Conservation (phyloP, 1,140 invertebrate genomes). For the Acromyrmex charruanus region DNA sequence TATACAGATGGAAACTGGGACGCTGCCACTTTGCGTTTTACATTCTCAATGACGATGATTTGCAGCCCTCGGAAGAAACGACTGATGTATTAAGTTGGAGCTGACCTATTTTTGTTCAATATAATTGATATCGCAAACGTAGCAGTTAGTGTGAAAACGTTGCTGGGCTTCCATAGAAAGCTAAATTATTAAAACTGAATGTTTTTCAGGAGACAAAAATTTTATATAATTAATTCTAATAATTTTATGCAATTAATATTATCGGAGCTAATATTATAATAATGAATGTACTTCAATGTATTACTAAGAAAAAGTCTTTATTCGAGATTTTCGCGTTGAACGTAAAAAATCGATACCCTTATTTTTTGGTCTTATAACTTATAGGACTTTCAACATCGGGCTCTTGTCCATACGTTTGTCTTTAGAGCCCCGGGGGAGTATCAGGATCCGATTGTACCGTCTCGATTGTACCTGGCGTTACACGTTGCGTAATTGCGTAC, state of each 20-base stretch:
- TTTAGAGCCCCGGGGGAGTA: background rate
- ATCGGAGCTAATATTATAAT: background rate
- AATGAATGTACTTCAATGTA: background rate
- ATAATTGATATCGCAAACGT: constrained; percentile 62
- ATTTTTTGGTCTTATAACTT: background rate
- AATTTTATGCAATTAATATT: background rate
- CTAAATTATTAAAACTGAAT: background rate
- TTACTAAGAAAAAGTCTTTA: background rate
- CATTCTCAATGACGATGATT: constrained; percentile 67
- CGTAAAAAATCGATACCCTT: background rate
- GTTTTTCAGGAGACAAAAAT: background rate
- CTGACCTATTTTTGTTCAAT: constrained; percentile 67
- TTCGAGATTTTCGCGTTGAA: background rate
- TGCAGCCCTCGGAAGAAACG: constrained; percentile 44
- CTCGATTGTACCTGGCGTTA: constrained; percentile 44
- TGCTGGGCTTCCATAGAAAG: background rate
- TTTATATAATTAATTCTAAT: background rate
- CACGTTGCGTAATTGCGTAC: constrained; percentile 80
- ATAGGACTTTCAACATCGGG: background rate
- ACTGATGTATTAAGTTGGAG: constrained; percentile 53
- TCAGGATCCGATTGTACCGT: constrained; percentile 42
- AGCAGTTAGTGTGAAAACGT: constrained; percentile 35
- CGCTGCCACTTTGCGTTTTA: constrained; percentile 43
- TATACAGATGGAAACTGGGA: constrained; percentile 60
- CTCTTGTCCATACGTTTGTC: background rate